A percentile compares a stretch with the other conserved stretches of the same genome.
These are phyloP conservation scores for Hyalella azteca DNA, from an alignment of 2,888 invertebrate species.

Conservation along the genomic window DNA sequence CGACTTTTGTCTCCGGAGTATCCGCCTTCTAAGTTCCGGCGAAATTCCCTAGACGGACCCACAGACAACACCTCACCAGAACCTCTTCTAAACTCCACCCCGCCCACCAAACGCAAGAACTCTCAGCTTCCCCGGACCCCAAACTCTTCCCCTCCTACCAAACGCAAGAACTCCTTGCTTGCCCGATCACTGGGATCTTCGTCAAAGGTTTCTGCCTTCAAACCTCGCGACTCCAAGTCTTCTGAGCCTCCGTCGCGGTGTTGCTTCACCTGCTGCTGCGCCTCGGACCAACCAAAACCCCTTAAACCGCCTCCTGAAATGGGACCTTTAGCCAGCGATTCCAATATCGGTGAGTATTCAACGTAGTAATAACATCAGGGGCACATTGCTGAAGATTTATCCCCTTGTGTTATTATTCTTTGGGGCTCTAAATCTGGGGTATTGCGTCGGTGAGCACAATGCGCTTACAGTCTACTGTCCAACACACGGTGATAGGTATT, in stretches of 20 bases:
- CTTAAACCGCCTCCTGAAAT: not conserved
- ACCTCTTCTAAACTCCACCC: not conserved
- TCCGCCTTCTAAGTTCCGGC: too few relatives aligned
- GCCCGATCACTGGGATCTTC: not conserved
- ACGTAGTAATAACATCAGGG: too few relatives aligned
- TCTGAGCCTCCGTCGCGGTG: not conserved
- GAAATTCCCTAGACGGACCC: too few relatives aligned
- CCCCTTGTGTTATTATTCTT: not conserved
- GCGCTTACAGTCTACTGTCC: not conserved
- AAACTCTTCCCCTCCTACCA: not conserved
- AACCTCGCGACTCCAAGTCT: not conserved
- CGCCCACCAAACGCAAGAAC: not conserved
- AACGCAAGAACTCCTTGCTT: not conserved
- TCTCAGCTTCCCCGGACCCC: not conserved
- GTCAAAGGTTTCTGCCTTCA: not conserved
- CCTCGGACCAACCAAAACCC: not conserved
- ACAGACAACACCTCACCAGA: too few relatives aligned
- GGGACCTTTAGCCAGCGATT: not conserved
- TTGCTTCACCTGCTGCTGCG: not conserved
- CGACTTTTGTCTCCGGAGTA: too few relatives aligned
- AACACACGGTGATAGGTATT: not conserved
- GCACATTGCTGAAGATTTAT: not conserved
- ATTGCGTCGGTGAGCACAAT: not conserved
- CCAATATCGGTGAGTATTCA: constrained; percentile 10
- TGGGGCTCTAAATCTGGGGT: not conserved